phyloP scores from a whole-genome alignment of 2,113 vertebrate species.

The Alosa alosa region DNA sequence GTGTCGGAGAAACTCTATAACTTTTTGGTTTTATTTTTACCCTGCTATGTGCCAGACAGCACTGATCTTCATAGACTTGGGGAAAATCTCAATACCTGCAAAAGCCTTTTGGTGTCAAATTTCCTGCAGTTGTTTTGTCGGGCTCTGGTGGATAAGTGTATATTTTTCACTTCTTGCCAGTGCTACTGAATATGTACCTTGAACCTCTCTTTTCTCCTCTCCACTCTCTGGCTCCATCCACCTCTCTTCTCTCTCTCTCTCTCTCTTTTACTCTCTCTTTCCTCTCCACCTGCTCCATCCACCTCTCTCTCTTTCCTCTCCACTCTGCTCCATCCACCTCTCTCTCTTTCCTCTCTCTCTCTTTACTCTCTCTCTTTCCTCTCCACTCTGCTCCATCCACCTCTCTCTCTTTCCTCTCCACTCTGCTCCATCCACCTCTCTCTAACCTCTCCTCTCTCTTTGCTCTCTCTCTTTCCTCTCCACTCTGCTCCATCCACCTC shows the following conservation, averaged over 20 bases:
- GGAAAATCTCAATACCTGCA: neutral
- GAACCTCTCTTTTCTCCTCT: neutral
- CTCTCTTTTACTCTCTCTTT: too few species aligned
- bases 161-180: neutral
- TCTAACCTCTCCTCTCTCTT: too few species aligned
- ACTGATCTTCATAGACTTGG: neutral
- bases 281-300: too few species aligned
- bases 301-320: neutral
- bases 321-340: neutral
- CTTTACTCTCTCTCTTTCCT: constrained; percentile 9
- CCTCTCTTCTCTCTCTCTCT: neutral
- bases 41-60: neutral
- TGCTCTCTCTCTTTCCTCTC: too few species aligned
- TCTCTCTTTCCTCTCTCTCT: constrained; percentile 17
- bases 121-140: neutral
- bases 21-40: neutral
- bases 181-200: neutral
- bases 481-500: too few species aligned
- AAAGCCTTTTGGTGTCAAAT: neutral
- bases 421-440: neutral
- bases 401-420: too few species aligned
- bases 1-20: neutral
- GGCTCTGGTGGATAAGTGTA: neutral
- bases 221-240: neutral
- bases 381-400: too few species aligned